Conservation (phyloP, 2,113 vertebrate genomes). For the Zingel zingel region DNA sequence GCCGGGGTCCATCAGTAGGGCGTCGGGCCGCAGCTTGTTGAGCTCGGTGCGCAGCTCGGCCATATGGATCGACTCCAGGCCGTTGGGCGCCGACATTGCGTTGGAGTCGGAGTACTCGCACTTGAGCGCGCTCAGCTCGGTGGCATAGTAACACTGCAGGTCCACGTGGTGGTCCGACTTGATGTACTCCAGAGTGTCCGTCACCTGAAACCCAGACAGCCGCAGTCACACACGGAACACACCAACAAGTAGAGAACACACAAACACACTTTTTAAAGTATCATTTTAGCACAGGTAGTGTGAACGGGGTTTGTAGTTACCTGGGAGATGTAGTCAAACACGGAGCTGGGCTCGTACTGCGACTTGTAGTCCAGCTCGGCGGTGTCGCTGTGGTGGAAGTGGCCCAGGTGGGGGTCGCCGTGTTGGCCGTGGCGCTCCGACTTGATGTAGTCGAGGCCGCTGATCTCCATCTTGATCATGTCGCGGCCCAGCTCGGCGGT, state of each 20-base stretch:
- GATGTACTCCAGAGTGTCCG: slow-evolving; percentile 86
- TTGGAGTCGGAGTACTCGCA: slow-evolving; percentile 75
- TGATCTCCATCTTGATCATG: slow-evolving; percentile 88
- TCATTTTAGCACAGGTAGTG: too few species aligned
- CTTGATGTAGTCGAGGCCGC: slow-evolving; percentile 87
- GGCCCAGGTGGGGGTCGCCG: slow-evolving; percentile 69
- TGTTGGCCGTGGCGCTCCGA: slow-evolving; percentile 82
- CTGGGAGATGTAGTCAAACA: slow-evolving; percentile 87
- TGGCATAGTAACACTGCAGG: slow-evolving; percentile 85
- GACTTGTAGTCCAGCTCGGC: slow-evolving; percentile 85
- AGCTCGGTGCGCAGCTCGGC: slow-evolving; percentile 86
- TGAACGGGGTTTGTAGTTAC: slow-evolving; percentile 39
- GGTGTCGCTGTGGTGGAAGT: slow-evolving; percentile 71
- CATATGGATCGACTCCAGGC: slow-evolving; percentile 88
- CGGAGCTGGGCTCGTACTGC: slow-evolving; percentile 83
- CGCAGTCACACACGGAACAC: background rate
- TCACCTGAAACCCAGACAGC: slow-evolving; percentile 68
- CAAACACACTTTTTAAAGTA: too few species aligned
- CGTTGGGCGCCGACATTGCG: slow-evolving; percentile 71
- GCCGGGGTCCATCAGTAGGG: slow-evolving; percentile 71
- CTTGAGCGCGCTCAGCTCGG: slow-evolving; percentile 77
- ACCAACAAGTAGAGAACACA: too few species aligned
- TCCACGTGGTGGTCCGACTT: slow-evolving; percentile 85
- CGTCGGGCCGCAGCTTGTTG: slow-evolving; percentile 85
- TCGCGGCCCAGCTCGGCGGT: slow-evolving; percentile 85